These are phyloP conservation scores for Drosophila lacteicornis DNA, from an alignment of 1,140 invertebrate genomes.

Conservation along the genomic window DNA sequence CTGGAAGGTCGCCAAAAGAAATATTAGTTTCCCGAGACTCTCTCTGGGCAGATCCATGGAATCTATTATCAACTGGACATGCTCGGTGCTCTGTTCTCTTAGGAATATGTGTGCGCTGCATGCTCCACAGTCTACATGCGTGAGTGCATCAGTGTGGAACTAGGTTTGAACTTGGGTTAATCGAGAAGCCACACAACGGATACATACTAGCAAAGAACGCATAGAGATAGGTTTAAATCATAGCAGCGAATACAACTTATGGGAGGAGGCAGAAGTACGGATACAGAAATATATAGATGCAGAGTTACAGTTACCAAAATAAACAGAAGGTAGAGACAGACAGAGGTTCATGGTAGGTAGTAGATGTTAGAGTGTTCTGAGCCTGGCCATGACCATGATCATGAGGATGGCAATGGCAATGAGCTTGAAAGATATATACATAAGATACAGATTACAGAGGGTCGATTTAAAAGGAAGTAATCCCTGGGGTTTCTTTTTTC, in stretches of 20 bases:
- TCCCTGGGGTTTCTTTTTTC: too few relatives aligned
- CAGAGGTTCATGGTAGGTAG: slow-evolving; percentile 35
- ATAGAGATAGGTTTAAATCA: slow-evolving; percentile 73
- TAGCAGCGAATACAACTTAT: slow-evolving; percentile 67
- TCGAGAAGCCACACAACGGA: slow-evolving; percentile 63
- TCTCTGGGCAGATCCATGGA: neutral
- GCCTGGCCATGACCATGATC: slow-evolving; percentile 22
- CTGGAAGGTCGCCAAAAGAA: slow-evolving; percentile 49
- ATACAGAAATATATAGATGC: slow-evolving; percentile 51
- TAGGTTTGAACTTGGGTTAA: slow-evolving; percentile 29
- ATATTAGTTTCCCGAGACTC: slow-evolving; percentile 11
- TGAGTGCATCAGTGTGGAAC: slow-evolving; percentile 36
- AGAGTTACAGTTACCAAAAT: slow-evolving; percentile 45
- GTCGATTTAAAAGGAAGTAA: slow-evolving; percentile 1
- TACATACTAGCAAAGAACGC: slow-evolving; percentile 79
- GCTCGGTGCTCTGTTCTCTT: slow-evolving; percentile 48
- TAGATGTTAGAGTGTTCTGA: slow-evolving; percentile 37
- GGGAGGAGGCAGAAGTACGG: slow-evolving; percentile 45
- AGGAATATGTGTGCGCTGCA: slow-evolving; percentile 66
- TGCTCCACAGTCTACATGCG: slow-evolving; percentile 69
- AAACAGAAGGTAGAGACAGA: slow-evolving; percentile 42
- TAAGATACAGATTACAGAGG: slow-evolving; percentile 15
- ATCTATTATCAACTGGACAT: slow-evolving; percentile 45
- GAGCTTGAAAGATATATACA: slow-evolving; percentile 50
- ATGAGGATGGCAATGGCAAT: slow-evolving; percentile 37